phyloP scores from a whole-genome alignment of 1,140 invertebrate genomes.

The Ips nitidus region DNA sequence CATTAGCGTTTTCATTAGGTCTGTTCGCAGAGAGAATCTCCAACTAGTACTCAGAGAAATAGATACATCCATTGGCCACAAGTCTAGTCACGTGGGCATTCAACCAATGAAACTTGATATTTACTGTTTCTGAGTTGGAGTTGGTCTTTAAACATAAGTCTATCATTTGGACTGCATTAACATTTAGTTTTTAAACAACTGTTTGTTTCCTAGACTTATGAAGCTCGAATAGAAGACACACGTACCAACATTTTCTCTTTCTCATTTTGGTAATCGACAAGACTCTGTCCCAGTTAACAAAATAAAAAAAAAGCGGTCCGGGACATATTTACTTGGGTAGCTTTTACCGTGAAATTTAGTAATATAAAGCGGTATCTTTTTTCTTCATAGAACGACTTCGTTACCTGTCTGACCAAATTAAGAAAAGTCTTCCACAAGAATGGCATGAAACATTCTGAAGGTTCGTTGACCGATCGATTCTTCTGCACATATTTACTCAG shows the following conservation, averaged over 20 bases:
- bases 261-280: conserved; percentile 6
- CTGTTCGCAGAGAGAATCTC: too few species aligned
- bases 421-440: conserved; percentile 21
- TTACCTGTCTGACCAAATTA: conserved; percentile 33
- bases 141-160: not conserved
- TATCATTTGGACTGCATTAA: not conserved
- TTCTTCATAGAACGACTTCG: conserved; percentile 14
- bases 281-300: conserved; percentile 16
- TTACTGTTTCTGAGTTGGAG: too few species aligned
- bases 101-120: too few species aligned
- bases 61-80: too few species aligned
- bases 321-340: conserved; percentile 8
- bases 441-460: conserved; percentile 10
- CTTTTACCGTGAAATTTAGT: conserved; percentile 26
- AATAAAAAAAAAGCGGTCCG: conserved; percentile 13
- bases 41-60: too few species aligned
- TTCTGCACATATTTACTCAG: not conserved
- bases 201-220: too few species aligned
- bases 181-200: not conserved
- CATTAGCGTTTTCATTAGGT: too few species aligned
- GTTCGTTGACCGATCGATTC: conserved; percentile 21
- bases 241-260: conserved; percentile 3
- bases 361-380: conserved; percentile 27
- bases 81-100: too few species aligned
- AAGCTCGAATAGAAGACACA: too few species aligned